Conservation (phyloP, 35 echinoderm and acorn worm genomes). For the Strongylocentrotus purpuratus region DNA sequence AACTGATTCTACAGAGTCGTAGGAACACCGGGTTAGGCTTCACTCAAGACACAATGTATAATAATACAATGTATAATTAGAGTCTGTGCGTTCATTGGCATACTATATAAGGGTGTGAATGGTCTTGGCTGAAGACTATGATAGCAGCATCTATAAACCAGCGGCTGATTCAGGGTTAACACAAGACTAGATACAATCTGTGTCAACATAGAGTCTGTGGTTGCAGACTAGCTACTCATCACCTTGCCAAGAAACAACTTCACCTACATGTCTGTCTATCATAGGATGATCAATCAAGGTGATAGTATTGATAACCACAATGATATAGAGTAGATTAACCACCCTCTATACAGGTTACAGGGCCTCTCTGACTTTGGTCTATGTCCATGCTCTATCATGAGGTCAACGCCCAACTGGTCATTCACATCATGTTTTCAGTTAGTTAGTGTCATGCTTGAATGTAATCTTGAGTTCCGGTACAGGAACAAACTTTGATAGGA, state of each 20-base stretch:
- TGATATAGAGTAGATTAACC: not conserved
- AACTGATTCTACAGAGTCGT: too few relatives aligned
- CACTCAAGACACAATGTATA: too few relatives aligned
- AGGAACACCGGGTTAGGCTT: too few relatives aligned
- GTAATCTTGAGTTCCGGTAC: not conserved
- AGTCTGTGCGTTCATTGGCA: too few relatives aligned
- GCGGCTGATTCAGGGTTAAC: too few relatives aligned
- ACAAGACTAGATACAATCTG: not conserved
- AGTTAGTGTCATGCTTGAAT: not conserved
- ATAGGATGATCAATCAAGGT: not conserved
- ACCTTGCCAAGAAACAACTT: not conserved
- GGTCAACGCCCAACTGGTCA: not conserved
- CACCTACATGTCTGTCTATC: not conserved
- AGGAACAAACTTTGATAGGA: not conserved
- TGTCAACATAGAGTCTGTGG: too few relatives aligned
- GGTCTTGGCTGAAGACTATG: too few relatives aligned
- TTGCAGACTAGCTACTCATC: not conserved
- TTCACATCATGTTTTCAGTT: not conserved
- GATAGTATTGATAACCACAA: not conserved
- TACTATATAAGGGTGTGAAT: too few relatives aligned
- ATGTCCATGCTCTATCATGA: not conserved
- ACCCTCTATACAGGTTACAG: not conserved
- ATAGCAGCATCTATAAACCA: too few relatives aligned
- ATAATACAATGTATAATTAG: too few relatives aligned
- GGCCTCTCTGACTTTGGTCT: too few relatives aligned